Percentiles rank a stretch among this genome's conserved stretches.
These are phyloP conservation scores for Seladonia tumulorum DNA, from an alignment of 2,888 invertebrate genomes.

Conservation along the genomic window DNA sequence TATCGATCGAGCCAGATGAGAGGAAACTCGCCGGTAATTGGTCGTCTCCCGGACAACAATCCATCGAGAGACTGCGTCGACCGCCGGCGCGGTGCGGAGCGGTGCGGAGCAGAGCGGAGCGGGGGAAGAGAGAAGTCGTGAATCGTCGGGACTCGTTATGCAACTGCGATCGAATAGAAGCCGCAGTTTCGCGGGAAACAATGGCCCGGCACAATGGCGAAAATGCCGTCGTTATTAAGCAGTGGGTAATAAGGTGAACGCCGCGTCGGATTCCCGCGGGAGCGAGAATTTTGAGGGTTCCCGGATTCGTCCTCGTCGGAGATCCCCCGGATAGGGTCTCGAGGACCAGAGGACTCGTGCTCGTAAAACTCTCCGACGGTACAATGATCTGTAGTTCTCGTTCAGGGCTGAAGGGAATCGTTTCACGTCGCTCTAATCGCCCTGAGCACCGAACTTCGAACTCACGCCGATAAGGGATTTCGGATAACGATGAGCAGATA, in stretches of 20 bases:
- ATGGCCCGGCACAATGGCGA: constrained; percentile 53
- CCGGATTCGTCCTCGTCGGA: neutral
- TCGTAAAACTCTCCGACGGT: constrained; percentile 6
- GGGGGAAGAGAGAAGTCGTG: constrained; percentile 28
- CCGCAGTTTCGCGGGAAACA: constrained; percentile 57
- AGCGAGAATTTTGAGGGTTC: neutral
- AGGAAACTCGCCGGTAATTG: constrained; percentile 62
- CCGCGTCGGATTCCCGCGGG: neutral
- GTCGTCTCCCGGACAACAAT: constrained; percentile 65
- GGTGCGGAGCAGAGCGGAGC: neutral
- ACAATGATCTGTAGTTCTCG: neutral
- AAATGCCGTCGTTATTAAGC: constrained; percentile 58
- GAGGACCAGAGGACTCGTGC: neutral
- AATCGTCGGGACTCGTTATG: constrained; percentile 64
- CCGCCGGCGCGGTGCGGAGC: neutral
- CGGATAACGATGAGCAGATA: neutral
- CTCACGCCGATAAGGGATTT: neutral
- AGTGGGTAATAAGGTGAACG: constrained; percentile 60
- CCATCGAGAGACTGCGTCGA: constrained; percentile 48
- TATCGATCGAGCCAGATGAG: constrained; percentile 61
- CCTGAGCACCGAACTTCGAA: neutral
- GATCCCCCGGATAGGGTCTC: neutral
- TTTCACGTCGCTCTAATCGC: constrained; percentile 3
- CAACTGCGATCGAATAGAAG: constrained; percentile 61
- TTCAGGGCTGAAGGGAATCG: neutral